Base-by-base conservation (phyloP, 2,888 invertebrate species). In the Aromia moschata region DNA sequence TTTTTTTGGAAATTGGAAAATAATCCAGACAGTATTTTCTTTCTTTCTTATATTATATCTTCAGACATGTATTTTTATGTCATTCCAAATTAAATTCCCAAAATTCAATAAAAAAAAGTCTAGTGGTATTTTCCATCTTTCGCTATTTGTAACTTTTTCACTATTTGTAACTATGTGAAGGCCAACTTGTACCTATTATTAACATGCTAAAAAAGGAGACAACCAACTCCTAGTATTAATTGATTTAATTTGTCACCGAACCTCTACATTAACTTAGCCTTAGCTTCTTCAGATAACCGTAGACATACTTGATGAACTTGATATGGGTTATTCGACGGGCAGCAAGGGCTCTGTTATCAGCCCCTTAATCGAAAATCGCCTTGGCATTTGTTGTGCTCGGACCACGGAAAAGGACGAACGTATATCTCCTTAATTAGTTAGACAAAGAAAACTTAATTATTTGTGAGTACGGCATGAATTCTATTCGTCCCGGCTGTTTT, bases 401-500 rank as follows among this genome's bases (percentile, higher is more conserved):
- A 10, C 30, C 9, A 17, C 7, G 18, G 14, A 44, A 51, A 25
- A 20, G 40, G 56, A 60, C 15, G 38, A 49, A 37, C 58, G 44
- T 46, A 58, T 45, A 20, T 17, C 14, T 25, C 41, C 9, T 45
- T 62, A 64, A 64, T 64, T 64, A 62, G 62, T 53, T 38, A 31
- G 65, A 72, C 70, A 64, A 72, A 68, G 70, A 68, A 68, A 63
- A 60, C 58, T 60, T 47, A 56, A 70, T 71, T 70, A 73, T 73
- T 70, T 67, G 69, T 69, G 58, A 58, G 63, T 65, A 66, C 62
- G 64, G 60, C 60, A 64, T 68, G 64, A 67, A 69, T 70, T 72
- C 70, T 64, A 70, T 73, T 69, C 70, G 68, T 65, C 65, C 64
- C 65, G 69, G 66, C 60, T 68, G 69, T 72, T 75, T 76, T 76